Conservation (phyloP, 1,140 invertebrate species). For the Chrysomallon squamiferum region DNA sequence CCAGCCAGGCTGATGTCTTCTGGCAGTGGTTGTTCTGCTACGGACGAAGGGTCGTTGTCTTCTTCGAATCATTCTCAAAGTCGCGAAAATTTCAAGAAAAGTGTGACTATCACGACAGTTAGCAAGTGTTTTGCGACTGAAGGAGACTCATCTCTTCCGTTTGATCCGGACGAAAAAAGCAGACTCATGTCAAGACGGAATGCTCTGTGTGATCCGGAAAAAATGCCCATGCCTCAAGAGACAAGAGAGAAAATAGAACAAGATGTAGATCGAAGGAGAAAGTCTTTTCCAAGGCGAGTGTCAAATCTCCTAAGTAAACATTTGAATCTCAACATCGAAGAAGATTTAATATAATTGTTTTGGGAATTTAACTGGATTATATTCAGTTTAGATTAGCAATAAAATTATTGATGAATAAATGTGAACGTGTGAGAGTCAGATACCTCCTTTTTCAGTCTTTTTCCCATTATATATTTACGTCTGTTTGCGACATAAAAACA, state of each 20-base stretch:
- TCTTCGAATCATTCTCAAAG: too few relatives aligned
- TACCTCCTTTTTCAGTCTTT: too few relatives aligned
- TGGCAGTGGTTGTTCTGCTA: too few relatives aligned
- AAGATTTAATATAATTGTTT: constrained; percentile 9
- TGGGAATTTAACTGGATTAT: background rate
- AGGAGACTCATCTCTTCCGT: background rate
- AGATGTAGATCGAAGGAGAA: constrained; percentile 8
- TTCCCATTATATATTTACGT: too few relatives aligned
- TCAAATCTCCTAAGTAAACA: background rate
- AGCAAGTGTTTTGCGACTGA: too few relatives aligned
- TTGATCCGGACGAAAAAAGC: background rate
- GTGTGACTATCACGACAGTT: too few relatives aligned
- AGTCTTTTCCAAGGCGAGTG: constrained; percentile 7
- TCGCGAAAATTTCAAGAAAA: too few relatives aligned
- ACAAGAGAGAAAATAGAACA: constrained; percentile 8
- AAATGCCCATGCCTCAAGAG: constrained; percentile 11
- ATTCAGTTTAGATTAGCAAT: background rate
- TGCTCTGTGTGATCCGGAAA: constrained; percentile 13
- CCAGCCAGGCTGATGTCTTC: too few relatives aligned
- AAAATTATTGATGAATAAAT: background rate
- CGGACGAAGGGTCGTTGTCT: too few relatives aligned
- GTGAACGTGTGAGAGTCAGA: too few relatives aligned
- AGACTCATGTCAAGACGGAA: constrained; percentile 3
- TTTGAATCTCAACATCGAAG: constrained; percentile 1
- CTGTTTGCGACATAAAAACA: too few relatives aligned